phyloP scores from a whole-genome alignment of 1,140 invertebrate species.

The Ooceraea biroi region DNA sequence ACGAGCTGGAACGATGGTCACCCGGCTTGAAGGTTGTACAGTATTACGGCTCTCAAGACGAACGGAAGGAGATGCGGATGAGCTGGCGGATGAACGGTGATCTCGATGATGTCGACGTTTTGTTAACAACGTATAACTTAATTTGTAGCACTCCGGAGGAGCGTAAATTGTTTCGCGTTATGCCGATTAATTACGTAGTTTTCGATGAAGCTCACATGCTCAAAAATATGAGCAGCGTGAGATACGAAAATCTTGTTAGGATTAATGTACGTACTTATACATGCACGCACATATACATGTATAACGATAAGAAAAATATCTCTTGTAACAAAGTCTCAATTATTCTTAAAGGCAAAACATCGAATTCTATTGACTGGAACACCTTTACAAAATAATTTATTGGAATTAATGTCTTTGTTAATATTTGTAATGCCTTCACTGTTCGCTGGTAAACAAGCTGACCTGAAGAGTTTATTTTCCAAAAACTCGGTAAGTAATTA shows the following conservation, averaged over 20 bases:
- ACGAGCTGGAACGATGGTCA: conserved; percentile 95
- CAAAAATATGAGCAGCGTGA: conserved; percentile 97
- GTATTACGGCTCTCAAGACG: conserved; percentile 96
- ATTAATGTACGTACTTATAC: conserved; percentile 89
- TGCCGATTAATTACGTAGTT: conserved; percentile 96
- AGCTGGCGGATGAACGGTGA: conserved; percentile 91
- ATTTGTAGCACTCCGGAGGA: conserved; percentile 95
- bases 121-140: conserved; percentile 95
- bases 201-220: conserved; percentile 99
- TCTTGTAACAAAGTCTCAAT: conserved; percentile 40
- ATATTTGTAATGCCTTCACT: conserved; percentile 98
- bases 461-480: conserved; percentile 95
- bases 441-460: conserved; percentile 95
- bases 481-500: conserved; percentile 88
- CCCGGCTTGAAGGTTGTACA: conserved; percentile 92
- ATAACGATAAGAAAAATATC: background rate
- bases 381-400: conserved; percentile 97
- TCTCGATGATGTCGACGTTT: conserved; percentile 92
- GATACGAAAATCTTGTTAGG: conserved; percentile 95
- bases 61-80: conserved; percentile 91
- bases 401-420: conserved; percentile 97
- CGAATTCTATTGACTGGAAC: conserved; percentile 96
- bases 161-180: conserved; percentile 95
- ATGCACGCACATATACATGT: background rate
- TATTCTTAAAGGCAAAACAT: conserved; percentile 89